Base-by-base conservation (phyloP, 2,797 vertebrate species). In the Clarias platycephalus region DNA sequence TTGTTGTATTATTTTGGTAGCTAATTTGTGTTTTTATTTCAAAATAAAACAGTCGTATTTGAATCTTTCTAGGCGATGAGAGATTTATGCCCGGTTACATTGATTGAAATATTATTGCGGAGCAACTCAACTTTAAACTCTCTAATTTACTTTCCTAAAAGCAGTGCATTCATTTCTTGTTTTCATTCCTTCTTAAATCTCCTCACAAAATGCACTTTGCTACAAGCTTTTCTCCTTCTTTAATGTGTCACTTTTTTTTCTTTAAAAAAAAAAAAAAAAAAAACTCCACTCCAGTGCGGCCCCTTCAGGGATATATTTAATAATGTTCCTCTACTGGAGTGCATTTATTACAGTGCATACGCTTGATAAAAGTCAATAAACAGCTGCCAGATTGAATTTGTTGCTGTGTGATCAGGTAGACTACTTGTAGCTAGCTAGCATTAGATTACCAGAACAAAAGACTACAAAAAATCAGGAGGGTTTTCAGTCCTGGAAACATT, bases 341-440 rank as follows among this genome's bases (percentile, higher is more conserved):
- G 3, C 60, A 49, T 64, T 66, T 80, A 64, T 80, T 53, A 80
- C 12, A 10, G 15, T 12, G 62, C 40, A 64, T 44, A 22, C 60
- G 12, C 60, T 22, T 49, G 62, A 80, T 64, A 64, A 80, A 64
- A 80, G 77, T 49, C 77, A 80, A 49, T 80, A 80, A 80, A 28
- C 40, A 53, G 10, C 60, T 63, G 58, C 60, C 77, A 79, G 77
- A 9, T 37, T 79, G 77, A 64, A 79, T 80, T 80, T 53, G 62
- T 20, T 64, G n/a, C 16, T 1, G 37, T 63, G 60, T 66, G 62
- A 44, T 13, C 37, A 20, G 37, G 60, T 79, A 66, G 20, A 31
- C 58, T 22, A 64, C 37, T 28, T 66, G 37, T 44, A 64, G 58
- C 37, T 80, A 49, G 40, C 62, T 22, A 49, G 60, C 62, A 18